phyloP scores from a whole-genome alignment of 2,888 invertebrate genomes.

The Tanytarsus gracilentus region DNA sequence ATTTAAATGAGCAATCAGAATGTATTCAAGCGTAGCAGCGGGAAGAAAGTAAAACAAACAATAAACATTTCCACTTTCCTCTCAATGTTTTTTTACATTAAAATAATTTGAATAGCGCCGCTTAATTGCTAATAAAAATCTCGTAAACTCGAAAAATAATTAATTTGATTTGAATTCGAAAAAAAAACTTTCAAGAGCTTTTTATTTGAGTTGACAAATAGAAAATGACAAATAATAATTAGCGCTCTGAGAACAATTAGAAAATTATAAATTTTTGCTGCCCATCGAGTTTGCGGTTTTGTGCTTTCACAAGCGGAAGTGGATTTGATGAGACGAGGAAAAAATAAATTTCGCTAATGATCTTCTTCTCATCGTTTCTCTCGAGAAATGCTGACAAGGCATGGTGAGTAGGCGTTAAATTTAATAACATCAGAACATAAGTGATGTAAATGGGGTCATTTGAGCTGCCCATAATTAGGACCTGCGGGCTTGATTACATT shows the following conservation, averaged over 20 bases:
- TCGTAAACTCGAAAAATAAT: conserved; percentile 3
- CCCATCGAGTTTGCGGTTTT: too few species aligned
- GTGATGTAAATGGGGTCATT: too few species aligned
- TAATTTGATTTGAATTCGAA: not conserved
- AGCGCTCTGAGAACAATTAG: too few species aligned
- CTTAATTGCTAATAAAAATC: conserved; percentile 16
- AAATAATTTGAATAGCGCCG: not conserved
- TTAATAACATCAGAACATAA: too few species aligned
- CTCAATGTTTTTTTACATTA: not conserved
- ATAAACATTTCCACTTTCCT: not conserved
- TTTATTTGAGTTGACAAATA: not conserved
- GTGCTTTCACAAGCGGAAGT: too few species aligned
- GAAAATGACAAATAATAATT: too few species aligned
- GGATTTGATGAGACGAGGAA: too few species aligned
- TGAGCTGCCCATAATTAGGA: too few species aligned
- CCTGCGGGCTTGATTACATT: too few species aligned
- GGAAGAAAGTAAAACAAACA: not conserved
- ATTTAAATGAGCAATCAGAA: not conserved
- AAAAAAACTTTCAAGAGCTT: not conserved
- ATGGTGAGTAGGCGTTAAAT: too few species aligned
- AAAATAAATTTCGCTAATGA: too few species aligned
- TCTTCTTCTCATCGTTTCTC: not conserved
- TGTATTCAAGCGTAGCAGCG: not conserved
- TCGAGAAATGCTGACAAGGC: not conserved
- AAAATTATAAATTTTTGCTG: too few species aligned